Evolutionary conservation across 2,888 invertebrate species (phyloP).

Genomic region (Eurois occulta): DNA sequence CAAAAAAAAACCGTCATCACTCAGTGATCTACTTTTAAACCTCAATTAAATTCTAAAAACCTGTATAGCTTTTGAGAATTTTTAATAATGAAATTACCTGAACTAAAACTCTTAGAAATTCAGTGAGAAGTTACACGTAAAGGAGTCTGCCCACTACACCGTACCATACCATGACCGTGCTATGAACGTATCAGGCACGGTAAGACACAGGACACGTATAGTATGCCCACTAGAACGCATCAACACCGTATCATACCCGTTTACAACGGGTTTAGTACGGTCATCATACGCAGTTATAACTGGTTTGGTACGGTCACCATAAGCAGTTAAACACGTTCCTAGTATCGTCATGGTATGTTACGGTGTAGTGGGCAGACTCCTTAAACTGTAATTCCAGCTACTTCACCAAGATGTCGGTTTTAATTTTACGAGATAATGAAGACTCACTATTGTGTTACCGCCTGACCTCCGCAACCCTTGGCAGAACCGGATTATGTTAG

Average conservation of each 20-base stretch:
- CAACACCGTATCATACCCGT: not conserved
- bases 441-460: conserved; percentile 54
- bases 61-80: not conserved
- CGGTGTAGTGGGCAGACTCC: not conserved
- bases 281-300: not conserved
- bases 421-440: conserved; percentile 48
- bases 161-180: not conserved
- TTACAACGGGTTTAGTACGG: not conserved
- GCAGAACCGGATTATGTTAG: conserved; percentile 12
- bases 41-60: not conserved
- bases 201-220: not conserved
- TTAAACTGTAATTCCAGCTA: conserved; percentile 11
- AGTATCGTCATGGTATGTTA: not conserved
- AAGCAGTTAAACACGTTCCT: not conserved
- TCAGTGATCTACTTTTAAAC: not conserved
- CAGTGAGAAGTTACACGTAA: not conserved
- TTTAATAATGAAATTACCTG: not conserved
- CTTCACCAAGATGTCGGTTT: conserved; percentile 42
- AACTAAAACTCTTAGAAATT: not conserved
- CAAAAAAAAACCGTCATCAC: not conserved
- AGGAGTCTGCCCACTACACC: not conserved
- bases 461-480: conserved; percentile 42
- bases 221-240: not conserved
- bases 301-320: not conserved
- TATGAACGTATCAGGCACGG: not conserved